phyloP scores from a whole-genome alignment of 2,797 vertebrate species.

The Craterocephalus amniculus region DNA sequence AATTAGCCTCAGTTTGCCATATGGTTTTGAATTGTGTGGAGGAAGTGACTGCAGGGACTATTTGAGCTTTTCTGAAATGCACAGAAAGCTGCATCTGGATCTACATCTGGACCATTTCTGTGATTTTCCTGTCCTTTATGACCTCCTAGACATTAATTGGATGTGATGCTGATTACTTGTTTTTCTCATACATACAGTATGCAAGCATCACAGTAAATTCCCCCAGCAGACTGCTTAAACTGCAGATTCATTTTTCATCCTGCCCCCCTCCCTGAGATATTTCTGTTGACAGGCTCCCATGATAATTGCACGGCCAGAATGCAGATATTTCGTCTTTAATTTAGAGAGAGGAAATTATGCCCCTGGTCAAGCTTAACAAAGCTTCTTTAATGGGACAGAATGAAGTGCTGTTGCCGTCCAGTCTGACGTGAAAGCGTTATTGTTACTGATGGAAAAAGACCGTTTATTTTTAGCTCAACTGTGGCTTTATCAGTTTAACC shows the following conservation, averaged over 20 bases:
- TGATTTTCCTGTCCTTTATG: neutral
- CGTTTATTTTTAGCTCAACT: slow-evolving; percentile 46
- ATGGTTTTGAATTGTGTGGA: too few species aligned
- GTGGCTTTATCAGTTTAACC: slow-evolving; percentile 43
- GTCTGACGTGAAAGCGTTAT: slow-evolving; percentile 26
- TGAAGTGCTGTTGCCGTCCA: slow-evolving; percentile 33
- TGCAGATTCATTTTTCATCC: slow-evolving; percentile 66
- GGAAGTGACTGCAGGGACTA: neutral
- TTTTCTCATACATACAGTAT: neutral
- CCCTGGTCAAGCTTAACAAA: slow-evolving; percentile 61
- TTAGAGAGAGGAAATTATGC: slow-evolving; percentile 43
- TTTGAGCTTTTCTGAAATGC: neutral
- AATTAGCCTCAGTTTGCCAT: neutral
- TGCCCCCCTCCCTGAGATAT: slow-evolving; percentile 37
- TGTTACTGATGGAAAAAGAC: slow-evolving; percentile 33
- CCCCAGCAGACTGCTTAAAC: slow-evolving; percentile 32
- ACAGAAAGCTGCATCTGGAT: neutral
- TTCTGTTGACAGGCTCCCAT: slow-evolving; percentile 59
- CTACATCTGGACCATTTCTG: neutral
- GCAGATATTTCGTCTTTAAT: slow-evolving; percentile 68
- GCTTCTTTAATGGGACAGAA: slow-evolving; percentile 37
- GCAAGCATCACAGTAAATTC: slow-evolving; percentile 36
- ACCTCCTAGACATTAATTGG: neutral
- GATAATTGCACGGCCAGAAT: slow-evolving; percentile 51
- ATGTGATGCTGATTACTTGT: neutral